phyloP scores from a whole-genome alignment of 2,888 invertebrate species.

The Chrysodeixis includens region DNA sequence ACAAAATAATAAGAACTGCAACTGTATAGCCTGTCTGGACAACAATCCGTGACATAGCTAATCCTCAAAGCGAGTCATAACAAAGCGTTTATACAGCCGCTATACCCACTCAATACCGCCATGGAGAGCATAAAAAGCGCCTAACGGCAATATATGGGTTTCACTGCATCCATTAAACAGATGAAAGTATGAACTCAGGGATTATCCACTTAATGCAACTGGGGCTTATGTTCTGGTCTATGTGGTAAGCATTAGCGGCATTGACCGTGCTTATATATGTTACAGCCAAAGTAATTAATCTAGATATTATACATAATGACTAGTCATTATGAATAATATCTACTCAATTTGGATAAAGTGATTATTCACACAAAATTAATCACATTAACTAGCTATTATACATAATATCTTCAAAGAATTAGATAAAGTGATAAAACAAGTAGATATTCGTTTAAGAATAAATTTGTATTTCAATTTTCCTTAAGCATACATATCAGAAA shows the following conservation, averaged over 20 bases:
- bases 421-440: too few species aligned
- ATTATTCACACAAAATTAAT: too few species aligned
- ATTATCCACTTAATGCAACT: constrained; percentile 85
- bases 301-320: too few species aligned
- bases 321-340: too few species aligned
- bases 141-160: constrained; percentile 78
- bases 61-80: constrained; percentile 49
- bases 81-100: constrained; percentile 33
- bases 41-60: constrained; percentile 19
- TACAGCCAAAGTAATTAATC: too few species aligned
- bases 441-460: too few species aligned
- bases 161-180: constrained; percentile 84
- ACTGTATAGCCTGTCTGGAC: constrained; percentile 16
- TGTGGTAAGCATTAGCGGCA: constrained; percentile 47
- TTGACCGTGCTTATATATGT: constrained; percentile 12
- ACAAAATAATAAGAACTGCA: background rate
- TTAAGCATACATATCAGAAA: too few species aligned
- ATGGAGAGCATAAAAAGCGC: constrained; percentile 72
- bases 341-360: too few species aligned
- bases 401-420: too few species aligned
- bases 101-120: constrained; percentile 46
- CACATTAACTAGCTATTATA: too few species aligned
- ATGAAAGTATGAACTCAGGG: constrained; percentile 84
- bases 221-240: constrained; percentile 58
- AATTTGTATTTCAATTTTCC: too few species aligned